These are phyloP conservation scores for Heterochromis multidens DNA, from an alignment of 2,113 vertebrate genomes.

Conservation along the genomic window DNA sequence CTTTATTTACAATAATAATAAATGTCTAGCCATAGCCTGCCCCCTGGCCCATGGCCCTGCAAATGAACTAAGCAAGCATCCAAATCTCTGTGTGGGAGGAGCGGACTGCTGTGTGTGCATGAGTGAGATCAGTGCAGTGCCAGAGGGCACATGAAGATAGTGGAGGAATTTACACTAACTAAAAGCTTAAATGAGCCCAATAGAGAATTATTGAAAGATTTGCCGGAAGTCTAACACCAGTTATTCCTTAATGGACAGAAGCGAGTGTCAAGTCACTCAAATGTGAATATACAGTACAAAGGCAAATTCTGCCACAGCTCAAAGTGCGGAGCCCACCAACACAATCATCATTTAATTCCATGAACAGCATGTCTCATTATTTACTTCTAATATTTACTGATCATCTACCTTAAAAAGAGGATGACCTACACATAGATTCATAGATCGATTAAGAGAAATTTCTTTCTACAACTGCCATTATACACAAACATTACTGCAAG, in stretches of 20 bases:
- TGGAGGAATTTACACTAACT: background rate
- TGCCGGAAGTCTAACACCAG: background rate
- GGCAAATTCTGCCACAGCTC: background rate
- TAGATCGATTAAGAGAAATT: background rate
- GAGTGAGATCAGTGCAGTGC: constrained; percentile 9
- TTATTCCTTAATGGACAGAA: background rate
- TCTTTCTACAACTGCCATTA: background rate
- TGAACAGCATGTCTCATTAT: background rate
- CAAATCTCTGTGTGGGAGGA: constrained; percentile 11
- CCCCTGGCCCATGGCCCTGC: background rate
- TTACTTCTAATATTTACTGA: background rate
- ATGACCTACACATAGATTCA: background rate
- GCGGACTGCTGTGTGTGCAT: background rate
- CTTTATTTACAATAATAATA: constrained; percentile 23
- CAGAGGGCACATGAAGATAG: background rate
- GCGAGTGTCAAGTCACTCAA: background rate
- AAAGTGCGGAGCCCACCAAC: background rate
- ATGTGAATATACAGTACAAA: background rate
- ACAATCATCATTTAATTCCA: background rate
- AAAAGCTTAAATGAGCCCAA: constrained; percentile 14
- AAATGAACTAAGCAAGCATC: constrained; percentile 1
- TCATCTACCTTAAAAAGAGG: background rate
- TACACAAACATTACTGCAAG: background rate
- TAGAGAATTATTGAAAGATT: background rate
- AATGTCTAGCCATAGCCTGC: background rate